A percentile compares a stretch with the other conserved stretches of the same genome.
These are phyloP conservation scores for Pollachius pollachius DNA, from an alignment of 2,113 vertebrate genomes.

Conservation along the genomic window DNA sequence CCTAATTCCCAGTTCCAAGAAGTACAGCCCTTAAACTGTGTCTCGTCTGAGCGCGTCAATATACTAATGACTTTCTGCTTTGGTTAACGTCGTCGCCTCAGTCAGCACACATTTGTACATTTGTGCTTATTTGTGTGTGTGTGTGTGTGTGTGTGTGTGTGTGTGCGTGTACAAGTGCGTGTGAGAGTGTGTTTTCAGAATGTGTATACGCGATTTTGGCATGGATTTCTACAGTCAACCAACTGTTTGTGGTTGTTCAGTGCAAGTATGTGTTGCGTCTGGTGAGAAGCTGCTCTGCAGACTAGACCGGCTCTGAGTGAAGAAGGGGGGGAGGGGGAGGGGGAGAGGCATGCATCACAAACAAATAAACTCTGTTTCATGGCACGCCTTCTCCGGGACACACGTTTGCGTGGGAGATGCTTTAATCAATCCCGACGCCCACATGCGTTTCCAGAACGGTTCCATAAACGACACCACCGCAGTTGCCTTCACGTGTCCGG, in stretches of 20 bases:
- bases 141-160: neutral
- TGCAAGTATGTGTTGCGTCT: too few species aligned
- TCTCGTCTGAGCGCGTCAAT: neutral
- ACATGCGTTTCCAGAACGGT: constrained; percentile 55
- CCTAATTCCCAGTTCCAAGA: too few species aligned
- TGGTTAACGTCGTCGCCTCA: neutral
- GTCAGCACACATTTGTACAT: constrained; percentile 12
- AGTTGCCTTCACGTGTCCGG: constrained; percentile 37
- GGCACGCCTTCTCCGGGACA: constrained; percentile 33
- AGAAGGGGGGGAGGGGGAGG: neutral
- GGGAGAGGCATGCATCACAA: constrained; percentile 15
- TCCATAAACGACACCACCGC: constrained; percentile 55
- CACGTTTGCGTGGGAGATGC: constrained; percentile 51
- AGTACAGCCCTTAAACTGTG: too few species aligned
- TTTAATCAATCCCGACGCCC: constrained; percentile 63
- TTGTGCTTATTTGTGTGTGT: constrained; percentile 4
- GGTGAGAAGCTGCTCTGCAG: constrained; percentile 33
- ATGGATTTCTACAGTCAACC: too few species aligned
- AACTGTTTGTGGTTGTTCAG: too few species aligned
- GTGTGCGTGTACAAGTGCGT: neutral
- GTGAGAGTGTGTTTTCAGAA: neutral
- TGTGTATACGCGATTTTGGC: too few species aligned
- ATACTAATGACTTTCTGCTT: constrained; percentile 1
- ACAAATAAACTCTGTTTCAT: constrained; percentile 50
- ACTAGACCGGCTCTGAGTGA: constrained; percentile 29